A percentile compares a stretch with the other conserved stretches of the same genome.
Conservation (phyloP, 2,888 invertebrate species). For the Euproctis similis region DNA sequence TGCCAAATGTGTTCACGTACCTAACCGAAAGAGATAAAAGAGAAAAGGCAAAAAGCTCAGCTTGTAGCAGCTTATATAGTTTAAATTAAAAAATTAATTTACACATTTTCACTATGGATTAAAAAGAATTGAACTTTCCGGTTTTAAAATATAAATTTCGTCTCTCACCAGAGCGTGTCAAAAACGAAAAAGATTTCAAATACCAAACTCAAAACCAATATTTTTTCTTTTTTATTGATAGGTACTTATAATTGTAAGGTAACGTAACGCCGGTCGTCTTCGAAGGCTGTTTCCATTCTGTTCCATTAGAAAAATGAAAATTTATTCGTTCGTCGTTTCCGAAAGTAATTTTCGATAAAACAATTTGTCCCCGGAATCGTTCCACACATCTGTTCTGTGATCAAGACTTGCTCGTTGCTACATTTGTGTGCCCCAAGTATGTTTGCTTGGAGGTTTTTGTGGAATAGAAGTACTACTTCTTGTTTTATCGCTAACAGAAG, state of each 20-base stretch:
- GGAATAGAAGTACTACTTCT: slow-evolving; percentile 14
- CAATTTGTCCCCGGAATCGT: slow-evolving; percentile 66
- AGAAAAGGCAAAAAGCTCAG: too few relatives aligned
- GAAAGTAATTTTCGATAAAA: slow-evolving; percentile 74
- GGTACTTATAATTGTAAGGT: slow-evolving; percentile 30
- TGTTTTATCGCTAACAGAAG: slow-evolving; percentile 14
- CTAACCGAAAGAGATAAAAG: too few relatives aligned
- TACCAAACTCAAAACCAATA: too few relatives aligned
- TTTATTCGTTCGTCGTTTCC: slow-evolving; percentile 45
- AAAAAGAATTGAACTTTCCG: too few relatives aligned
- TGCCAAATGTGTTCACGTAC: too few relatives aligned
- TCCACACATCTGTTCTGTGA: slow-evolving; percentile 62
- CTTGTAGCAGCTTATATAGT: too few relatives aligned
- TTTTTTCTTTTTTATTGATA: slow-evolving; percentile 13
- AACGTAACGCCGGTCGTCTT: slow-evolving; percentile 27
- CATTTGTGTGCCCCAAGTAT: slow-evolving; percentile 20
- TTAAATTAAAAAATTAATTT: too few relatives aligned
- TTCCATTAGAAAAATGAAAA: slow-evolving; percentile 67
- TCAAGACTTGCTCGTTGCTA: slow-evolving; percentile 32
- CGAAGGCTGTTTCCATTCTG: slow-evolving; percentile 30
- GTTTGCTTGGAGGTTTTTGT: slow-evolving; percentile 8
- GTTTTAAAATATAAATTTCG: too few relatives aligned
- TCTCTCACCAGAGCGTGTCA: too few relatives aligned
- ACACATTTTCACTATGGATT: too few relatives aligned
- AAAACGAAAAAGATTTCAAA: too few relatives aligned